Base-by-base conservation (phyloP, 2,797 vertebrate species). In the Hapalemur alaotrensis region DNA sequence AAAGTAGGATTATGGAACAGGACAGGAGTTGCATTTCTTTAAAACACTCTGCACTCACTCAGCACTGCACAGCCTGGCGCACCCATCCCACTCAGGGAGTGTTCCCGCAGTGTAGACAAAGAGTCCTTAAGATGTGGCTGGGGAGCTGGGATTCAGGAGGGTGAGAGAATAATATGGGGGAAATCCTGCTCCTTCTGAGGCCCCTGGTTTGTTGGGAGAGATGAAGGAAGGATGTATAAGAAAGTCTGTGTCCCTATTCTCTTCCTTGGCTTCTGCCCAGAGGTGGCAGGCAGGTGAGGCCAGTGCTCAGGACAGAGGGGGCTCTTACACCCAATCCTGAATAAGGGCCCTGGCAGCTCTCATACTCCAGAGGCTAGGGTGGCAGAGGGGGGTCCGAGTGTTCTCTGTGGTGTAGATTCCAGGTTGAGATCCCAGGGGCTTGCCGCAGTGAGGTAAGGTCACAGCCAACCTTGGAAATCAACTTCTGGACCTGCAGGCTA, bases 151-250 rank as follows among this genome's bases (percentile, higher is more conserved):
- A 28, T 22, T 85, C 52, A 10, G 69, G 38, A 54, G 5, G 46
- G 14, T 12, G 43, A 65, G 35, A 52, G 10, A 2, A 5, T 14
- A 0, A 4, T 5, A 10, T 0, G n/a, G n/a, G 9, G 72, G 63
- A 32, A 79, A 65, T 22, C 3, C 3, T n/a, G 2, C 17, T 41
- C 17, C 9, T 87, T 59, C 79, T 13, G 72, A 75, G 59, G 69
- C 22, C 73, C 32, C 12, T 0, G 5, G 35, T 20, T n/a, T 48
- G 20, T 13, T 22, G 35, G 13, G 43, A 81, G 10, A 82, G 43
- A 59, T 35, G 11, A 22, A 9, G 14, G 7, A 59, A 32, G 7
- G 38, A 59, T 2, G 3, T 43, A 13, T 0, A 32, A 43, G 54
- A 14, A 61, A 32, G 13, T 25, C 52, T 43, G 9, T 6, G 43